Conservation (phyloP, 1,140 invertebrate species). For the fruit fly (Drosophila melanogaster) region Release_6_plus_ISO1_MT NT_033779.5:18923001-18923500, state of each 20-base stretch:
- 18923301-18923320: constrained; percentile 35
- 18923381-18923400: constrained; percentile 64
- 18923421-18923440: constrained; percentile 67
- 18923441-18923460: constrained; percentile 26
- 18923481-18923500: constrained; percentile 80
- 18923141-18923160: constrained; percentile 82
- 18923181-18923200: constrained; percentile 80
- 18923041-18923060: constrained; percentile 49
- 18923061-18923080: constrained; percentile 19
- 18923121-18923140: constrained; percentile 65
- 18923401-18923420: constrained; percentile 75
- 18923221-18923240: constrained; percentile 21
- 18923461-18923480: constrained; percentile 46
- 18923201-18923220: constrained; percentile 50
- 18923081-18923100: constrained; percentile 14
- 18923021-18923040: constrained; percentile 33
- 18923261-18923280: constrained; percentile 34
- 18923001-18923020: constrained; percentile 7
- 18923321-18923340: constrained; percentile 64
- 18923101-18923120: constrained; percentile 14
- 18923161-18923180: constrained; percentile 59
- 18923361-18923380: constrained; percentile 28
- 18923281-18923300: constrained; percentile 45
- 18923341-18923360: constrained; percentile 62
- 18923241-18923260: constrained; percentile 36